Evolutionary conservation across 2,888 invertebrate genomes (phyloP).

Genomic region (Orthonychiurus folsomi): DNA sequence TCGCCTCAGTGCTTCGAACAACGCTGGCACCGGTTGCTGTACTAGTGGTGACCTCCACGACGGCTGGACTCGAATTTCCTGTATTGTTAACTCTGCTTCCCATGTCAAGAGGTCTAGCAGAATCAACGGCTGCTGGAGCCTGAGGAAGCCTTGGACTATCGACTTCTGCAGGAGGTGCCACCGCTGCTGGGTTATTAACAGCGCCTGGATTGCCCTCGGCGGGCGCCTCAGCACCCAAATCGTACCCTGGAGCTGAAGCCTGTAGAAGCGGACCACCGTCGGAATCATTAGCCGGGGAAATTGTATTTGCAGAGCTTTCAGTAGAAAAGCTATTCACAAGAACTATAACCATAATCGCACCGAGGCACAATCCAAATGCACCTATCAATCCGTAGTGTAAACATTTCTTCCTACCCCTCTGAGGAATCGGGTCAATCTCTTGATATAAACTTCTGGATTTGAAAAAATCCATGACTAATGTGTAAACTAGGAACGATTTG

Average conservation of each 20-base stretch:
- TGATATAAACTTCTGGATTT: not conserved
- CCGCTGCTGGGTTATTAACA: not conserved
- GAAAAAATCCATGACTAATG: not conserved
- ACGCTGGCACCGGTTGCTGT: too few species aligned
- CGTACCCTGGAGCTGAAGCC: not conserved
- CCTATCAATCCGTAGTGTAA: not conserved
- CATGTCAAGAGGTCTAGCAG: too few species aligned
- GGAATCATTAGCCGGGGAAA: not conserved
- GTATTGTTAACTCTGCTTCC: too few species aligned
- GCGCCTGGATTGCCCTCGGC: too few species aligned
- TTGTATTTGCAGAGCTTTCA: not conserved
- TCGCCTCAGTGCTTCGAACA: too few species aligned
- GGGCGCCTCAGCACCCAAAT: not conserved
- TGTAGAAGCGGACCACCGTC: not conserved
- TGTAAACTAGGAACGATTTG: too few species aligned
- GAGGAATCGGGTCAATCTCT: not conserved
- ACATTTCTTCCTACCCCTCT: not conserved
- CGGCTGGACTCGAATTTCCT: not conserved
- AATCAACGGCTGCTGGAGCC: too few species aligned
- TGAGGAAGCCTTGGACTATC: too few species aligned
- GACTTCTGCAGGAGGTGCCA: not conserved
- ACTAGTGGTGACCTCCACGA: not conserved
- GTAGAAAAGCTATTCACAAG: not conserved
- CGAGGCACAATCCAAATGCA: not conserved
- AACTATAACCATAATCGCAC: not conserved